Conservation (phyloP, 1,140 invertebrate genomes). For the Gryon sp. region DNA sequence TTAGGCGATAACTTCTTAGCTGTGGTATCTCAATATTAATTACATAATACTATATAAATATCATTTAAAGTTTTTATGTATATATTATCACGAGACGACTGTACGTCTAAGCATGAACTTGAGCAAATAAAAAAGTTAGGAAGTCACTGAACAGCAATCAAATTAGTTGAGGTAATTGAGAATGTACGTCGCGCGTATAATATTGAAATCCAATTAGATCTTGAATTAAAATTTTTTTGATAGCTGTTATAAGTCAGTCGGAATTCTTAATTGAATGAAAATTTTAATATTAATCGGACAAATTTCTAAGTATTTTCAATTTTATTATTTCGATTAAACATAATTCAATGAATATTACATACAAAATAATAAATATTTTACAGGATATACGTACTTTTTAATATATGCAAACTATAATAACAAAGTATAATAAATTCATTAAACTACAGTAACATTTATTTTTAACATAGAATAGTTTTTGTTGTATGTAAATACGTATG, state of each 20-base stretch:
- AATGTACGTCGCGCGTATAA: slow-evolving; percentile 4
- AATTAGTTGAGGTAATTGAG: slow-evolving; percentile 5
- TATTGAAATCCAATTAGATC: neutral
- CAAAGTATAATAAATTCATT: no score
- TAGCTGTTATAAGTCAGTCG: neutral
- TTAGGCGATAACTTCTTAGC: no score
- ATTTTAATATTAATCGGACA: no score
- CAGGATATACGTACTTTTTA: no score
- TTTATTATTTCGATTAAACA: no score
- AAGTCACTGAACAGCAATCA: slow-evolving; percentile 13
- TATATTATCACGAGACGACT: neutral
- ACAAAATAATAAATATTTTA: no score
- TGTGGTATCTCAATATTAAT: neutral
- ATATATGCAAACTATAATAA: no score
- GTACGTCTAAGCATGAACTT: neutral
- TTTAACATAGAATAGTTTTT: no score
- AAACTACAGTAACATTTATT: no score
- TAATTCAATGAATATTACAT: no score
- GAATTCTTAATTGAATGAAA: no score
- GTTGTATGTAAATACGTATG: slow-evolving; percentile 6
- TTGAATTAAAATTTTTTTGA: slow-evolving; percentile 1
- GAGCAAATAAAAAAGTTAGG: slow-evolving; percentile 10
- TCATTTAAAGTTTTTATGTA: slow-evolving; percentile 15
- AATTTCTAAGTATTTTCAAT: no score
- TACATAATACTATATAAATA: neutral